Base-by-base conservation (phyloP, 2,113 vertebrate species). In the Corythoichthys haematopterus region DNA sequence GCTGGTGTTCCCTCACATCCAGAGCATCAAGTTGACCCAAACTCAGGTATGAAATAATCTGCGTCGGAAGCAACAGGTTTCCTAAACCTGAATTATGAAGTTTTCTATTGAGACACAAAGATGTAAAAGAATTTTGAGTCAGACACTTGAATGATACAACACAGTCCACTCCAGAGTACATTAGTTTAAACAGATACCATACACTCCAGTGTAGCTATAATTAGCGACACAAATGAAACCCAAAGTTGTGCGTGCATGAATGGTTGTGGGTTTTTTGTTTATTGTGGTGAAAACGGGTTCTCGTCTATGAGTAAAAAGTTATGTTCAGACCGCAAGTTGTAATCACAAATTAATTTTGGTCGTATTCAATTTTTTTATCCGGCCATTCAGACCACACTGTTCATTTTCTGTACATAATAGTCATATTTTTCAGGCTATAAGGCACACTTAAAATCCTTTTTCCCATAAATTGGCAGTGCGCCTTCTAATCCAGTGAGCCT, bases 1-100 rank as follows among this genome's bases (percentile, higher is more conserved):
- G 74, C 90, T 98, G 72, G 84, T 98, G 71, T 93, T 98, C 84
- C 95, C 96, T 60, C 93, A 94, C 65, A 93, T 98, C 78, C 93
- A 95, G 63, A 96, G 91, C 80, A 93, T 99, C 88, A 96, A 94
- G 85, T 85, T 93, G 10, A 94, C 95, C 76, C 94, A 93, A 81
- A 93, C 93, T 84, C 93, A 96, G 97, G 97, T 98, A 92, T n/a
- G 77, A 43, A 2, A 66, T 20, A 47, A 35, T 74, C 70, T 68
- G 79, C 71, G 80, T 75, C 82, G 75, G 53, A 79, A 84, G 68
- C 78, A 76, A 80, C 77, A 76, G 77, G 83, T 84, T 79, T 74
- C 69, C 74, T 78, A 65, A 56, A 56, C 46, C 53, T 64, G 2
- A 13, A 50, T 8, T 72, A 82, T 76, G 72, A 80, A 2, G 1